phyloP scores from a whole-genome alignment of 2,888 invertebrate genomes.

The Dioctria linearis region DNA sequence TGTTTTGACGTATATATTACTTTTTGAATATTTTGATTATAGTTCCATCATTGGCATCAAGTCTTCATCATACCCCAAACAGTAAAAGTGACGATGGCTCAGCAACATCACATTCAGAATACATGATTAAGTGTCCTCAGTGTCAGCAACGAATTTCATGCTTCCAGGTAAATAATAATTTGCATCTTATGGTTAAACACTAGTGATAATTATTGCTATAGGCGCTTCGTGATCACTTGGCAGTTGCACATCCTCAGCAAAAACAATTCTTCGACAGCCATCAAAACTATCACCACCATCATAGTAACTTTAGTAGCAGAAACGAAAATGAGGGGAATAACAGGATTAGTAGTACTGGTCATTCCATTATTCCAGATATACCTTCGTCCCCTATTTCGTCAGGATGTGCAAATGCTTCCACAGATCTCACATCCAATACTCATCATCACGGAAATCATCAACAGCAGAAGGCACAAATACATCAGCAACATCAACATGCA shows the following conservation, averaged over 20 bases:
- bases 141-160: conserved; percentile 71
- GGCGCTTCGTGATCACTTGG: conserved; percentile 72
- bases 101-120: conserved; percentile 65
- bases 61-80: conserved; percentile 68
- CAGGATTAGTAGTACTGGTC: conserved; percentile 43
- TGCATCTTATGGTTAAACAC: conserved; percentile 1
- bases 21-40: not conserved
- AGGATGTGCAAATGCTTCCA: conserved; percentile 40
- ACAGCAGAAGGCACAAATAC: conserved; percentile 55
- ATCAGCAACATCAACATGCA: conserved; percentile 59
- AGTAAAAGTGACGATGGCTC: conserved; percentile 66
- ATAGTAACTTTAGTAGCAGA: conserved; percentile 56
- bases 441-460: conserved; percentile 33
- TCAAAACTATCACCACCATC: conserved; percentile 53
- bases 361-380: conserved; percentile 51
- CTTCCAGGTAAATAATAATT: conserved; percentile 66
- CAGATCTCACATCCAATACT: conserved; percentile 48
- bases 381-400: conserved; percentile 58
- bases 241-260: conserved; percentile 69
- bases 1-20: conserved; percentile 22
- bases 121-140: conserved; percentile 71
- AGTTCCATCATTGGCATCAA: conserved; percentile 71
- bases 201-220: conserved; percentile 57
- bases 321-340: conserved; percentile 54
- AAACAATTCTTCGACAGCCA: conserved; percentile 64